Conservation (phyloP, 2,113 vertebrate species). For the Clarias magur region DNA sequence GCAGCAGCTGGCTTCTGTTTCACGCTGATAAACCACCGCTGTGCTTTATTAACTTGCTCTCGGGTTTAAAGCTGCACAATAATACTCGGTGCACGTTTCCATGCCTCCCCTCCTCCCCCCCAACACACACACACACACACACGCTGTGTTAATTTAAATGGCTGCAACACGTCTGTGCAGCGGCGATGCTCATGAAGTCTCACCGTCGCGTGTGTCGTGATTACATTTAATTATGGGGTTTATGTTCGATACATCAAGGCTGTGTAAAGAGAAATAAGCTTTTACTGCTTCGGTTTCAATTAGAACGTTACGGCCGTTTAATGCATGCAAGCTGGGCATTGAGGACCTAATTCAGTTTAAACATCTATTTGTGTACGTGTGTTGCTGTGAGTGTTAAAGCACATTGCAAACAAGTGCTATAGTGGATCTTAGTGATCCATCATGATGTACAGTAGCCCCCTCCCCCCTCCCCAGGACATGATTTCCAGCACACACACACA, state of each 20-base stretch:
- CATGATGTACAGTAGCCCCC: conserved; percentile 1
- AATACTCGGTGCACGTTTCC: conserved; percentile 3
- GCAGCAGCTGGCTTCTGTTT: conserved; percentile 23
- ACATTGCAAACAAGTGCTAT: not conserved
- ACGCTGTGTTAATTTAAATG: not conserved
- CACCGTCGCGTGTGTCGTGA: not conserved
- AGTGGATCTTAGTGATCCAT: conserved; percentile 17
- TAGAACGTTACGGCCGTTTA: not conserved
- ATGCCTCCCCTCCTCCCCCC: not conserved
- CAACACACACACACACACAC: not conserved
- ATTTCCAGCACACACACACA: not conserved
- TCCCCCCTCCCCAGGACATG: not conserved
- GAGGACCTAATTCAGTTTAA: conserved; percentile 16
- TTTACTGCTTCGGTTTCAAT: conserved; percentile 7
- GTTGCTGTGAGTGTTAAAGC: not conserved
- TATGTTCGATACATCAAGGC: conserved; percentile 14
- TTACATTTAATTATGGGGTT: conserved; percentile 7
- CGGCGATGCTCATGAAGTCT: not conserved
- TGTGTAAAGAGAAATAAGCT: not conserved
- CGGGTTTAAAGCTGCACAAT: conserved; percentile 22
- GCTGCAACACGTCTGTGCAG: not conserved
- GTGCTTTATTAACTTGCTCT: conserved; percentile 27
- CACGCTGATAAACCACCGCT: conserved; percentile 13
- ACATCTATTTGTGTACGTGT: not conserved
- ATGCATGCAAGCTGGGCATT: not conserved